Base-by-base conservation (phyloP, 2,797 vertebrate genomes). In the Macroramphosus scolopax region DNA sequence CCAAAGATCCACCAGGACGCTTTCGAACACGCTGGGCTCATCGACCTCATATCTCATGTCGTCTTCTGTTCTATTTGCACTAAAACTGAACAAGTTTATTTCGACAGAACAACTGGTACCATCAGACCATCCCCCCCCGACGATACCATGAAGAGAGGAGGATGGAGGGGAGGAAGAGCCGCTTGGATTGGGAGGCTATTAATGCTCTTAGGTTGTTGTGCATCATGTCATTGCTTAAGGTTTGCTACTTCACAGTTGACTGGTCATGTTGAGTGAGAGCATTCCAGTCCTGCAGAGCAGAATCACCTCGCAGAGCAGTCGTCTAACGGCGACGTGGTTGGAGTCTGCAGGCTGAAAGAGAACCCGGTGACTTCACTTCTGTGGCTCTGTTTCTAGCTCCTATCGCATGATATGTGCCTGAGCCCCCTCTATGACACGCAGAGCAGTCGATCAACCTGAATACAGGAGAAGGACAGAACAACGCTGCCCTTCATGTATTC, bases 61-160 rank as follows among this genome's bases (percentile, higher is more conserved):
- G 70, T 77, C 86, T 89, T 89, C 77, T 84, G 75, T 89, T 88
- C 78, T 76, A 83, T 89, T 91, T 91, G 90, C 88, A 90, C 89
- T 90, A 89, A 85, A 85, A 82, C 70, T 78, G 59, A 72, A 77
- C 47, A 48, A 72, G 65, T 78, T 82, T 75, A 57, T 75, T 75
- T 80, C 60, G 70, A 75, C 63, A 62, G 63, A 81, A 81, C 61
- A 71, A 76, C 69, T 63, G 61, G 73, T 81, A 76, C 62, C 42
- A 59, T 70, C 60, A 48, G 37, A 63, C 11, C 32, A 47, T 28
- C 32, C 31, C n/a, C n/a, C n/a, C n/a, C n/a, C n/a, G n/a, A n/a
- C n/a, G n/a, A n/a, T n/a, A n/a, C n/a, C n/a, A n/a, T n/a, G n/a
- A n/a, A n/a, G n/a, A n/a, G n/a, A n/a, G n/a, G n/a, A n/a, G n/a